Conservation (phyloP, 1,140 invertebrate genomes). For the Sitophilus oryzae region DNA sequence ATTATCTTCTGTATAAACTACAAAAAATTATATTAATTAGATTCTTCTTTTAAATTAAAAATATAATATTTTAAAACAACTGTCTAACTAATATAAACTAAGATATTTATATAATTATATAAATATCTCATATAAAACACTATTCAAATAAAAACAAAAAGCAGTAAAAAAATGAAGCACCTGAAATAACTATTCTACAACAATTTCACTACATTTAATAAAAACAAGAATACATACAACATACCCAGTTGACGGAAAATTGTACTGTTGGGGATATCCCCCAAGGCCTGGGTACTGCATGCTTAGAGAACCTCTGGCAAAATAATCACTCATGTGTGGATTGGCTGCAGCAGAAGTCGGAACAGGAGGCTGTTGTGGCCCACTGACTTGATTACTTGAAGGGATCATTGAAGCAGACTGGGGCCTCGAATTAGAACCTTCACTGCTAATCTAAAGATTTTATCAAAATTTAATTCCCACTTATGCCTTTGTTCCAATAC, state of each 20-base stretch:
- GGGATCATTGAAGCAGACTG: conserved; percentile 27
- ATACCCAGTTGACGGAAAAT: conserved; percentile 31
- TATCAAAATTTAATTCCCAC: not conserved
- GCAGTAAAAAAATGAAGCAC: too few relatives aligned
- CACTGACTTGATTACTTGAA: not conserved
- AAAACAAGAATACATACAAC: conserved; percentile 22
- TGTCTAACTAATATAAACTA: too few relatives aligned
- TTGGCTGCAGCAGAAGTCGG: conserved; percentile 14
- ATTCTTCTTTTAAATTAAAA: too few relatives aligned
- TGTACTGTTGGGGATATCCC: conserved; percentile 35
- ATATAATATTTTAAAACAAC: too few relatives aligned
- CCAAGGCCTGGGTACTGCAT: conserved; percentile 29
- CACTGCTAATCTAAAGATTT: conserved; percentile 20
- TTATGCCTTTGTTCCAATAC: not conserved
- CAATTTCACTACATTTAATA: conserved; percentile 14
- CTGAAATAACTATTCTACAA: not conserved
- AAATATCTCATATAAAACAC: too few relatives aligned
- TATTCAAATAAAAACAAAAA: too few relatives aligned
- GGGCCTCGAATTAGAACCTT: conserved; percentile 27
- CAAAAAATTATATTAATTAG: too few relatives aligned
- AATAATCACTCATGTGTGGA: conserved; percentile 32
- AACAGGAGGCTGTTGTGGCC: conserved; percentile 1
- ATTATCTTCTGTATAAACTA: too few relatives aligned
- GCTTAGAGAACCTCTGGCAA: conserved; percentile 28
- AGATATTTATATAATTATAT: too few relatives aligned